Evolutionary conservation across 2,888 invertebrate genomes (phyloP).

Genomic region (Gryllus longicercus): DNA sequence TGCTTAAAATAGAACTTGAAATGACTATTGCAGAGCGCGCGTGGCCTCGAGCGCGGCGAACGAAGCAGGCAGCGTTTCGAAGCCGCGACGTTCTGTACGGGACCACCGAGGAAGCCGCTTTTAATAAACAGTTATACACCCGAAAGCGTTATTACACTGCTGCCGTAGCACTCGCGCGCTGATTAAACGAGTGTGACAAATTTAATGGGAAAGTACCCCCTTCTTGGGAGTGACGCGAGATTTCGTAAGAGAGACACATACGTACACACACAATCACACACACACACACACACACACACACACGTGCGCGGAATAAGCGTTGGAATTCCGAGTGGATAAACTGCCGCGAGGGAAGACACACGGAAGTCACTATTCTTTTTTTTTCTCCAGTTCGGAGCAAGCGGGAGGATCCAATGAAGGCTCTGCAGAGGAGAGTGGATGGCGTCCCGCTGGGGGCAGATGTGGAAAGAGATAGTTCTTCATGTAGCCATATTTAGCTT

Average conservation of each 20-base stretch:
- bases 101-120: background rate
- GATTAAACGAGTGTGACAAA: constrained; percentile 17
- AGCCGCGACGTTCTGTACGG: background rate
- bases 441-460: no score
- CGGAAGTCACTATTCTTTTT: no score
- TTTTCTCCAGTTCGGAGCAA: no score
- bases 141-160: background rate
- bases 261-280: no score
- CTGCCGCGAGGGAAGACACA: background rate
- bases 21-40: no score
- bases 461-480: no score
- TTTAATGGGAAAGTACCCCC: constrained; percentile 11
- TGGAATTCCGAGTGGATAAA: background rate
- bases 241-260: background rate
- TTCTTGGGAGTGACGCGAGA: background rate
- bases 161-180: background rate
- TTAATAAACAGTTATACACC: background rate
- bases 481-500: no score
- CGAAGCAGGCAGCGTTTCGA: background rate
- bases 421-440: no score
- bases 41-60: background rate
- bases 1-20: no score
- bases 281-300: no score
- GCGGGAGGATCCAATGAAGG: no score
- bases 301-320: background rate